These are phyloP conservation scores for Botrylloides violaceus DNA, from an alignment of 23 tunicate species.

Conservation along the genomic window DNA sequence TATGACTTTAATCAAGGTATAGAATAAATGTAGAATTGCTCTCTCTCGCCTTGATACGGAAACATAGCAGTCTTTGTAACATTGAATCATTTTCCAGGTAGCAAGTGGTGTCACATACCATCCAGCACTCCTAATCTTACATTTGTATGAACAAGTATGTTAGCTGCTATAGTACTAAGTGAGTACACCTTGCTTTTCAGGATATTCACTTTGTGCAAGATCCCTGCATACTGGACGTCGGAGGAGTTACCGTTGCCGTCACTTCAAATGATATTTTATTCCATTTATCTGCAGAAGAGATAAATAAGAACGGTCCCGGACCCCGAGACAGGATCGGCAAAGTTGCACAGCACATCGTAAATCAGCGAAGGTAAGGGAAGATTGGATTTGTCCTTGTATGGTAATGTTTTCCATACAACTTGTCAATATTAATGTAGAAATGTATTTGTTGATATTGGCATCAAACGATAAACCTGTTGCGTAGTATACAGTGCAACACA, in stretches of 20 bases:
- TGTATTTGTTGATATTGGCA: too few relatives aligned
- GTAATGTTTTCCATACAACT: neutral
- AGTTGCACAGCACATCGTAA: slow-evolving; percentile 34
- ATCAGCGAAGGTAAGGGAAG: slow-evolving; percentile 34
- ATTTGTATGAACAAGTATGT: neutral
- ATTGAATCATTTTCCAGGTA: too few relatives aligned
- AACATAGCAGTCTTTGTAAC: too few relatives aligned
- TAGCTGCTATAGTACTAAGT: neutral
- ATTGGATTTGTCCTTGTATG: neutral
- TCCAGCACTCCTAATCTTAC: too few relatives aligned
- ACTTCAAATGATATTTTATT: slow-evolving; percentile 69
- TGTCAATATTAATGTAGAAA: too few relatives aligned
- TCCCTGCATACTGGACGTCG: slow-evolving; percentile 33
- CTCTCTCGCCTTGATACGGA: too few relatives aligned
- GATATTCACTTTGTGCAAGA: slow-evolving; percentile 28
- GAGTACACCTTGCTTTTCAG: slow-evolving; percentile 14
- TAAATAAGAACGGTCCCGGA: slow-evolving; percentile 4
- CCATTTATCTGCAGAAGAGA: slow-evolving; percentile 79
- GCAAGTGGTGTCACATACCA: too few relatives aligned
- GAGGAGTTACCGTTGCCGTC: slow-evolving; percentile 31
- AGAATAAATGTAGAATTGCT: too few relatives aligned
- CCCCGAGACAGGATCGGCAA: slow-evolving; percentile 41
- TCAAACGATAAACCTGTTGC: too few relatives aligned
- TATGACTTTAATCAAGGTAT: too few relatives aligned
- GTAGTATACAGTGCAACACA: too few relatives aligned